Evolutionary conservation across 2,797 vertebrate genomes (phyloP), one percentile per base, ranked within the genome.

Genomic region (Protonibea diacanthus): DNA sequence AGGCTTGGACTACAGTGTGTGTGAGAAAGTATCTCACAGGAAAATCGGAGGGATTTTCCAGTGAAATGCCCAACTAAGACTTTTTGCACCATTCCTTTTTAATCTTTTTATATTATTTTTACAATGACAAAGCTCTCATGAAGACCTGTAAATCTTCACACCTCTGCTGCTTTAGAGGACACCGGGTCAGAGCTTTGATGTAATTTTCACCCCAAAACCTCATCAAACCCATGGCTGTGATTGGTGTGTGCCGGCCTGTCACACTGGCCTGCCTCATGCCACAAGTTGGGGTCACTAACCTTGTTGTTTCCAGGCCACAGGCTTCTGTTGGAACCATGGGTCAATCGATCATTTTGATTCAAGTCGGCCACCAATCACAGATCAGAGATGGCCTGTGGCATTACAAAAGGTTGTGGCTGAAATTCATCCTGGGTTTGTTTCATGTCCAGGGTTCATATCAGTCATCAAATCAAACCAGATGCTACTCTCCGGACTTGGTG

Each of bases 261-360:
- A 55, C 11, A n/a, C 29, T 49, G 51, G 44, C 58, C 77, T 17
- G 65, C 44, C 66, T 82, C 69, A 57, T 27, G 14, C 68, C 72
- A 71, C 71, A 65, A 52, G 70, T 42, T 14, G 74, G 74, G 85
- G 84, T 85, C 66, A 3, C 25, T 25, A 56, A 81, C 82, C 78
- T 62, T 63, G 70, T 88, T 90, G 86, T 90, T 93, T 92, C 82
- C 55, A 71, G 62, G 81, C 87, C 89, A 86, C 75, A 2, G 62
- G 78, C 69, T 89, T 87, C 75, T 66, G 76, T 78, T 70, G 63
- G 77, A 83, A 51, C 65, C 70, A 44, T 44, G 51, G 90, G 89
- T 87, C 91, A 91, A 93, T 93, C 89, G 88, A 93, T 94, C 71
- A 15, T 88, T 91, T 92, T 92, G 81, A 93, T 92, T 94, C 89